Percentiles rank a stretch among this genome's conserved stretches.
Conservation (phyloP, 2,797 vertebrate species). For the Babyrousa celebensis region DNA sequence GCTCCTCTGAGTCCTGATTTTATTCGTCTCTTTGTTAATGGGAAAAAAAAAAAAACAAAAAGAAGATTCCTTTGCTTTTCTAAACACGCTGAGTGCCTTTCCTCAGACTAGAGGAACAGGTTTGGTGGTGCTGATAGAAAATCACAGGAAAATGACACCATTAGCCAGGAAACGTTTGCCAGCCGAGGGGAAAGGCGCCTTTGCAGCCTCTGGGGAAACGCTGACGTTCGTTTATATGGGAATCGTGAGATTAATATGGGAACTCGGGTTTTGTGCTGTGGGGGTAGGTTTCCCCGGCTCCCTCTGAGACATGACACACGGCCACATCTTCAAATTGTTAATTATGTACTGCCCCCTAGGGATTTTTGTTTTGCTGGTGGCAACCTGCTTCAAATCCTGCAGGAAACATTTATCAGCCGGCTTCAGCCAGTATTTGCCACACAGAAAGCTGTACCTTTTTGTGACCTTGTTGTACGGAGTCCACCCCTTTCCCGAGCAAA, state of each 20-base stretch:
- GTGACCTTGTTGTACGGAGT: constrained; percentile 49
- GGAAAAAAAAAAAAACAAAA: neutral
- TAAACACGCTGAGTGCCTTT: constrained; percentile 56
- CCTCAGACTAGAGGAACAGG: constrained; percentile 63
- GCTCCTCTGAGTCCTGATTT: constrained; percentile 47
- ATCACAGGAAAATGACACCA: constrained; percentile 74
- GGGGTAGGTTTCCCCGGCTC: constrained; percentile 65
- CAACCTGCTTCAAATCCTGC: constrained; percentile 78
- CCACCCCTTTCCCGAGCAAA: constrained; percentile 58
- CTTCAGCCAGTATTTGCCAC: constrained; percentile 35
- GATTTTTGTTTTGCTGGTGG: constrained; percentile 84
- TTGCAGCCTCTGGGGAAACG: constrained; percentile 18
- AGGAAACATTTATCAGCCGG: constrained; percentile 79
- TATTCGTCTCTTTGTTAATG: constrained; percentile 65
- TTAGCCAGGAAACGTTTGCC: neutral
- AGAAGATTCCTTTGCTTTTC: constrained; percentile 21
- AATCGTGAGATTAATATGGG: constrained; percentile 69
- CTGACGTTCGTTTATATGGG: neutral
- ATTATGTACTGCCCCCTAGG: constrained; percentile 91
- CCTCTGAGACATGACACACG: constrained; percentile 79
- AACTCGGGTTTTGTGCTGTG: constrained; percentile 71
- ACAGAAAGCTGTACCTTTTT: constrained; percentile 64
- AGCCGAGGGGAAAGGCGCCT: neutral
- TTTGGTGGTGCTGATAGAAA: constrained; percentile 72
- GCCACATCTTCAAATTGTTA: constrained; percentile 85